Percentiles rank a stretch among this genome's conserved stretches.
phyloP scores from a whole-genome alignment of 2,888 invertebrate species.

The Microplitis deprimator region DNA sequence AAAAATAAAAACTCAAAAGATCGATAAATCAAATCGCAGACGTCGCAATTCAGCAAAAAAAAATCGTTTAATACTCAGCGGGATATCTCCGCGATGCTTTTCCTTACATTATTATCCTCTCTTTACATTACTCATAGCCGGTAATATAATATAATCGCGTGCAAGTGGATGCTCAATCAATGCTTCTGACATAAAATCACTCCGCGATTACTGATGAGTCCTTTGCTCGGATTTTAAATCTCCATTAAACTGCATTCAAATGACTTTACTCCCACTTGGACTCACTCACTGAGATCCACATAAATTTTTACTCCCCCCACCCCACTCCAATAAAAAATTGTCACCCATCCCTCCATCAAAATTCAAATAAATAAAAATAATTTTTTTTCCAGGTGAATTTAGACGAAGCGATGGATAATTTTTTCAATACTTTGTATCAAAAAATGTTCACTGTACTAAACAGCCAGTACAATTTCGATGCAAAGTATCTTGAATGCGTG shows the following conservation, averaged over 20 bases:
- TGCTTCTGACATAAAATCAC: slow-evolving; percentile 51
- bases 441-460: slow-evolving; percentile 97
- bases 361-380: background rate
- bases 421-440: slow-evolving; percentile 93
- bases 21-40: slow-evolving; percentile 32
- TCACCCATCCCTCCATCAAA: too few species aligned
- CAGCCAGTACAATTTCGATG: slow-evolving; percentile 91
- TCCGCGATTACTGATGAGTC: slow-evolving; percentile 4
- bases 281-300: background rate
- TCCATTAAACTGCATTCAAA: background rate
- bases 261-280: slow-evolving; percentile 5
- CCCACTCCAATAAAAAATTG: too few species aligned
- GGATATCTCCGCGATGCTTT: slow-evolving; percentile 10
- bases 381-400: slow-evolving; percentile 80
- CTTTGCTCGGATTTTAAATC: slow-evolving; percentile 24
- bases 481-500: slow-evolving; percentile 89
- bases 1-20: background rate
- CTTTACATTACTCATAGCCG: slow-evolving; percentile 27
- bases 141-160: slow-evolving; percentile 44
- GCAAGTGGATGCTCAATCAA: slow-evolving; percentile 55
- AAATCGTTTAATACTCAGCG: slow-evolving; percentile 14
- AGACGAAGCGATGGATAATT: slow-evolving; percentile 89
- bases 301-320: too few species aligned
- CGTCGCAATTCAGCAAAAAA: slow-evolving; percentile 33
- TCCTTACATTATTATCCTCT: slow-evolving; percentile 20